Percentiles rank a stretch among this genome's conserved stretches.
phyloP scores from a whole-genome alignment of 2,888 invertebrate species.

The Trichogramma evanescens region DNA sequence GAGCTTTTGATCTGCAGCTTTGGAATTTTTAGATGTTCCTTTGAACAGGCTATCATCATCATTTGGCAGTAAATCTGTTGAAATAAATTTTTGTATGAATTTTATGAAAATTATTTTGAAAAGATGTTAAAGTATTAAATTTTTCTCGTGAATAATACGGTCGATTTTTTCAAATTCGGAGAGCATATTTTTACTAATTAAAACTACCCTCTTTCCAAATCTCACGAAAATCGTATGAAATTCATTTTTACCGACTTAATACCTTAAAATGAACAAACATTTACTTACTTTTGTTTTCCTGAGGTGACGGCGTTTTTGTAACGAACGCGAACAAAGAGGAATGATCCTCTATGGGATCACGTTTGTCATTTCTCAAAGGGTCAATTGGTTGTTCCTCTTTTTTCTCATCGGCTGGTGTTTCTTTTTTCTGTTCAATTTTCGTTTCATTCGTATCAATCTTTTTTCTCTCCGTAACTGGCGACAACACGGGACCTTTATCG shows the following conservation, averaged over 20 bases:
- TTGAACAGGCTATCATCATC: conserved; percentile 39
- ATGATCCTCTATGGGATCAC: conserved; percentile 41
- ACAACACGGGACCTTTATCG: conserved; percentile 42
- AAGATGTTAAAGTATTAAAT: too few species aligned
- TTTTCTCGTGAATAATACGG: too few species aligned
- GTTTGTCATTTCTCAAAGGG: conserved; percentile 37
- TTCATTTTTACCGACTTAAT: neutral
- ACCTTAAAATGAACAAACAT: conserved; percentile 20
- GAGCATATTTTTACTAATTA: too few species aligned
- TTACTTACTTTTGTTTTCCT: conserved; percentile 33
- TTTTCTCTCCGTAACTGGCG: conserved; percentile 30
- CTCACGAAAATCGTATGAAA: too few species aligned
- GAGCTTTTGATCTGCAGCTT: conserved; percentile 9
- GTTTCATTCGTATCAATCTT: neutral
- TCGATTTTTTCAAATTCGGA: too few species aligned
- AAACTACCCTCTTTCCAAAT: too few species aligned
- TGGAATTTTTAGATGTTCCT: conserved; percentile 24
- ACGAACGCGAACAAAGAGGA: conserved; percentile 44
- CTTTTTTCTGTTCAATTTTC: neutral
- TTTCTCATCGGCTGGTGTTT: neutral
- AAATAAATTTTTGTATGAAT: neutral
- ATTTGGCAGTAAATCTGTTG: conserved; percentile 27
- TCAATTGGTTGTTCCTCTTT: conserved; percentile 26
- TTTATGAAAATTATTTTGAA: too few species aligned
- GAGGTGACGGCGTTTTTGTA: conserved; percentile 44